Conservation (phyloP, 2,888 invertebrate genomes). For the Mythimna lalbum region DNA sequence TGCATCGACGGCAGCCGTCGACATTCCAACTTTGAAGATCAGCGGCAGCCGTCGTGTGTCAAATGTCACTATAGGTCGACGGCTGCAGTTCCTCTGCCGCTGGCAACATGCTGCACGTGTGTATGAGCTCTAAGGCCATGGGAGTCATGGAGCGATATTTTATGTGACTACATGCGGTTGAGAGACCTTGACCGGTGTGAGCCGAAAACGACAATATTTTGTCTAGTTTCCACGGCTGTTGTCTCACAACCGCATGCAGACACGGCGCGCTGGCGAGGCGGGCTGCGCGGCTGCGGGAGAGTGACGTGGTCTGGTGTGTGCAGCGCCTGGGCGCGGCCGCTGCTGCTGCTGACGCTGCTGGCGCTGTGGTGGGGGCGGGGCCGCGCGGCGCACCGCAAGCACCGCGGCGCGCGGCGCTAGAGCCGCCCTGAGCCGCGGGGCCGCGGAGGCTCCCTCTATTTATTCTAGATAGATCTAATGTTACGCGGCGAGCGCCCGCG, state of each 20-base stretch:
- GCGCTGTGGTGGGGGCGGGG: constrained; percentile 81
- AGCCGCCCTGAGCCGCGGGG: constrained; percentile 84
- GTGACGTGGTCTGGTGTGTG: constrained; percentile 54
- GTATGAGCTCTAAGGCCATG: no score
- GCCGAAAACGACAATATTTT: no score
- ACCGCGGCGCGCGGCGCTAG: constrained; percentile 90
- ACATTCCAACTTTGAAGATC: no score
- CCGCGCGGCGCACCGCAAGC: constrained; percentile 88
- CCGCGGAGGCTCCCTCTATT: constrained; percentile 70
- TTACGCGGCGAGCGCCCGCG: constrained; percentile 73
- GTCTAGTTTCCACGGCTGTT: no score
- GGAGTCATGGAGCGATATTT: background rate
- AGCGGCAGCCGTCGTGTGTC: no score
- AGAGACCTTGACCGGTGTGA: background rate
- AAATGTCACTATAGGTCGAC: no score
- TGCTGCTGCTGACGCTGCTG: constrained; percentile 83
- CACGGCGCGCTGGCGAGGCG: background rate
- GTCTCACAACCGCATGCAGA: no score
- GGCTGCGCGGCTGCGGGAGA: background rate
- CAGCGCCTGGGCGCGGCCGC: constrained; percentile 79
- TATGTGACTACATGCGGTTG: background rate
- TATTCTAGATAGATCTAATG: constrained; percentile 90
- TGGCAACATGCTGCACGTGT: no score
- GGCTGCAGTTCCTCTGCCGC: no score
- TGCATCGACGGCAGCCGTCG: no score